These are phyloP conservation scores for Calypte anna DNA, from an alignment of 2,113 vertebrate species.

Conservation along the genomic window DNA sequence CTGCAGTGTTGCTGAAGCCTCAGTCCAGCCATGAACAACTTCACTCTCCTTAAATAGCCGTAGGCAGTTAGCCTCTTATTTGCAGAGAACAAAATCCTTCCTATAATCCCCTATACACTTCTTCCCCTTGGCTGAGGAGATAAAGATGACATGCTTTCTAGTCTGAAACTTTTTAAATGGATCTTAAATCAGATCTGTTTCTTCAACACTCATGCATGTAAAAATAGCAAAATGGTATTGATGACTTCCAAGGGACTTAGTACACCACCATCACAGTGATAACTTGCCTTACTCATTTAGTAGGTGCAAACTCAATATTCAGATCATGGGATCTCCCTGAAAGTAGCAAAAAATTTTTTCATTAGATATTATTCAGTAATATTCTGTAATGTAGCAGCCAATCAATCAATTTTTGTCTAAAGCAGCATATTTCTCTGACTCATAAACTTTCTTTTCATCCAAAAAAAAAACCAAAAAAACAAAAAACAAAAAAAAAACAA, in stretches of 20 bases:
- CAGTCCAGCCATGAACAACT: background rate
- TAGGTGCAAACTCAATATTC: background rate
- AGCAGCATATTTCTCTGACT: background rate
- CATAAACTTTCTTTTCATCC: background rate
- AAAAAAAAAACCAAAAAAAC: no score
- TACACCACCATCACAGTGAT: background rate
- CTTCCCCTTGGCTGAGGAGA: background rate
- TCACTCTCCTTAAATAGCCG: background rate
- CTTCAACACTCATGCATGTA: background rate
- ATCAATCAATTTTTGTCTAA: background rate
- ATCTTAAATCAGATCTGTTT: background rate
- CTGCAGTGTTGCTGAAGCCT: background rate
- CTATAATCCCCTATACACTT: background rate
- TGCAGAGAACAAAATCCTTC: background rate
- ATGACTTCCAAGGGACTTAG: background rate
- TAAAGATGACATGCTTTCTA: background rate
- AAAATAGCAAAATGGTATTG: background rate
- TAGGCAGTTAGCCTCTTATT: background rate
- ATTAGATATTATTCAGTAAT: background rate
- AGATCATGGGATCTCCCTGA: background rate
- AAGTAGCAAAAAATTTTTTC: background rate
- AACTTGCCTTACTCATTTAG: background rate
- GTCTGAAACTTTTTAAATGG: background rate
- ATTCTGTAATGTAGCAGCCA: background rate
- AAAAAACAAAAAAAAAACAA: background rate